A percentile compares a stretch with the other conserved stretches of the same genome.
Conservation (phyloP, 2,888 invertebrate species). For the Onchidella celtica region DNA sequence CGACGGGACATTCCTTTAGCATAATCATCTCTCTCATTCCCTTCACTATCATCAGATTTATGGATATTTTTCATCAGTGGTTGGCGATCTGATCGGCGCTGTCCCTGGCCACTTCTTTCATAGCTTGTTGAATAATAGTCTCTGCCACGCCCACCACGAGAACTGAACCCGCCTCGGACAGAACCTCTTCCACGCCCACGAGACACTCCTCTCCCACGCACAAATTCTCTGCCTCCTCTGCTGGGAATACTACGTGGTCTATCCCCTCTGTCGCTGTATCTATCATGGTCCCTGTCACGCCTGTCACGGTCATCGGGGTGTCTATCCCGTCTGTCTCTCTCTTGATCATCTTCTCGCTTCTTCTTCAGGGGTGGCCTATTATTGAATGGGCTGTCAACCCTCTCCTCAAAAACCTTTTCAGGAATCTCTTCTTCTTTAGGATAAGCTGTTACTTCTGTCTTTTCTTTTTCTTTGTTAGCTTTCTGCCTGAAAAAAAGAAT, state of each 20-base stretch:
- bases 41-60: conserved; percentile 44
- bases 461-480: conserved; percentile 56
- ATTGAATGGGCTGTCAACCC: conserved; percentile 58
- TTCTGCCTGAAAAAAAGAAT: conserved; percentile 53
- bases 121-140: conserved; percentile 51
- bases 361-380: conserved; percentile 70
- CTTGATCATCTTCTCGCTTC: conserved; percentile 67
- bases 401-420: conserved; percentile 44
- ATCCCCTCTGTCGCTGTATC: conserved; percentile 31
- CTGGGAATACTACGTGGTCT: conserved; percentile 63
- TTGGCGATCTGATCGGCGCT: conserved; percentile 37
- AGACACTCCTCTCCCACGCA: conserved; percentile 74
- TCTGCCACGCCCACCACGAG: conserved; percentile 54
- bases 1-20: conserved; percentile 18
- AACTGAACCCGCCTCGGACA: conserved; percentile 47
- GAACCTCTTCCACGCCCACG: conserved; percentile 60
- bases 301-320: conserved; percentile 55
- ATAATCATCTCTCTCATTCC: conserved; percentile 54
- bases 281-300: conserved; percentile 37
- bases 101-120: conserved; percentile 49
- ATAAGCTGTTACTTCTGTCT: conserved; percentile 45
- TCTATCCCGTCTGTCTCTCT: conserved; percentile 51
- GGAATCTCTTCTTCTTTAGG: conserved; percentile 46
- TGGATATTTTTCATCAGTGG: conserved; percentile 7
- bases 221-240: conserved; percentile 72